Evolutionary conservation across 2,888 invertebrate genomes (phyloP), one percentile per base, ranked within the genome.

Genomic region (Macrosoma leucophasiata): DNA sequence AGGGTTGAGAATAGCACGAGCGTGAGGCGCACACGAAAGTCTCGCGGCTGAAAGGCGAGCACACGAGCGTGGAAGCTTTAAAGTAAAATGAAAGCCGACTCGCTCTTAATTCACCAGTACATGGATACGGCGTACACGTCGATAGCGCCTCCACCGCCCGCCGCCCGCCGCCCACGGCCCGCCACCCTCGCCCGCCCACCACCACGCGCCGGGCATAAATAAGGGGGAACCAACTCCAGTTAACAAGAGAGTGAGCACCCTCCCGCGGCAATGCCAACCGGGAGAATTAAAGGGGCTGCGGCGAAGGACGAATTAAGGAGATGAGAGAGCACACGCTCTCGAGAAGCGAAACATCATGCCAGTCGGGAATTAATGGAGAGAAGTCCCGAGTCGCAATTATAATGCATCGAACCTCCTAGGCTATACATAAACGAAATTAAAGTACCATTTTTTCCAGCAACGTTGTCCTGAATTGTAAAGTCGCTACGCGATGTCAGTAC

Each of bases 241-340:
- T 78, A 81, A 76, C 75, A 71, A 77, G 81, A 75, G 76, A 75
- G 67, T 64, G 72, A 68, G 68, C 68, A 62, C 61, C 68, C 76
- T 55, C 73, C 55, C 62, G 58, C 59, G 57, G 62, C 70, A 62
- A 58, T 58, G 68, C 66, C 66, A 67, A 66, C 55, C 62, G 74
- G 76, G 75, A 70, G 77, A 72, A 71, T 66, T 63, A 66, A 73
- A 82, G 81, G 81, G 81, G 81, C 64, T 81, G 81, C 67, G 79
- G 79, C 81, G 84, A 82, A 82, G 84, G 84, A 82, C 84, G 79
- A 84, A 81, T 81, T 84, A 82, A 84, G 84, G 82, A 84, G 84
- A 82, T 81, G 81, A 81, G 81, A 81, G 79, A 82, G 81, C 77
- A 75, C 75, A 73, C 77, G 75, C 76, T 81, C 79, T 78, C 75